Conservation (phyloP, 2,113 vertebrate species). For the Aix galericulata region DNA sequence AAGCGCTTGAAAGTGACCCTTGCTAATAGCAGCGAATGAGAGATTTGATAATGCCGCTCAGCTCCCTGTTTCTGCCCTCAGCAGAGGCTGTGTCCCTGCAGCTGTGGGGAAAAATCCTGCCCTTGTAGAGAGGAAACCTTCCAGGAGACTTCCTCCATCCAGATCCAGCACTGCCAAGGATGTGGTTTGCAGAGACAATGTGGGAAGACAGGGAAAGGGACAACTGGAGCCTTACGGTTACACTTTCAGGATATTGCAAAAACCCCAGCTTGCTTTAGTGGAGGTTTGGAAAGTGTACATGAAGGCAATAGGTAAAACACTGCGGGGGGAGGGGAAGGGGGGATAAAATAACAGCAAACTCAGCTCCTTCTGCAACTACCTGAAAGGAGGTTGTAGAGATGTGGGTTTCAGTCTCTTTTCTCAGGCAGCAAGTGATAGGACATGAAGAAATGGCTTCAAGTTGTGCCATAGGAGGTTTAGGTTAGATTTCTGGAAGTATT, state of each 20-base stretch:
- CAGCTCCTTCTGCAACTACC: neutral
- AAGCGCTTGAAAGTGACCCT: constrained; percentile 27
- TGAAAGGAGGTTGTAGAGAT: neutral
- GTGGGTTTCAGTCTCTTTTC: neutral
- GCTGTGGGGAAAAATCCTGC: neutral
- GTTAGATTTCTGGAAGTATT: neutral
- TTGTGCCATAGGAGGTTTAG: neutral
- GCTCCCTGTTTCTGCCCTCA: neutral
- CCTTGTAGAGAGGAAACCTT: neutral
- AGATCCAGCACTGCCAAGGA: neutral
- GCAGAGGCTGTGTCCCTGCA: fast-evolving
- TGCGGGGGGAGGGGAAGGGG: neutral
- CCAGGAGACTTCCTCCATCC: neutral
- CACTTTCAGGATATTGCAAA: neutral
- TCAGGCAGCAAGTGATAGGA: neutral
- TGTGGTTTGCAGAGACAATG: neutral
- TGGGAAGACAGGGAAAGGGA: neutral
- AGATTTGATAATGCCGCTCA: neutral
- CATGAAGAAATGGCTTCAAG: neutral
- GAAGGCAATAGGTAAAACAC: neutral
- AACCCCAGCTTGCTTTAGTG: neutral
- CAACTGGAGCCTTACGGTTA: neutral
- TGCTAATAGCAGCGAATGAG: neutral
- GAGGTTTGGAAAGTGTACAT: neutral
- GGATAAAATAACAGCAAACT: neutral